Evolutionary conservation across 92 coral and sea anemone genomes (phyloP).

Genomic region (Ricordea florida): DNA sequence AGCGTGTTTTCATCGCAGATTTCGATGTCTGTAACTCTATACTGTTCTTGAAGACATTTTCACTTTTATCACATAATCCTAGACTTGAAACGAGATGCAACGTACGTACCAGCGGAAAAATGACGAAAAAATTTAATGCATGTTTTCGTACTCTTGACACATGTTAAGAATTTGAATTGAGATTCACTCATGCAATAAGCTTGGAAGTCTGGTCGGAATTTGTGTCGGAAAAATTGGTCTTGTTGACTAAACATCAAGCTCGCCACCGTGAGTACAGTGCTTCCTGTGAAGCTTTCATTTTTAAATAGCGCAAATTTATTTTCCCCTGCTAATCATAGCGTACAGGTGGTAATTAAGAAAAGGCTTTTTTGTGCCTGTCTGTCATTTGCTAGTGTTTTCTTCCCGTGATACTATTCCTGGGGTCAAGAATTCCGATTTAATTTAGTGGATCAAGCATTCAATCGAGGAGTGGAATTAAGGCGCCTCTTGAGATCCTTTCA

Average conservation of each 20-base stretch:
- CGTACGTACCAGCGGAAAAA: slow-evolving; percentile 17
- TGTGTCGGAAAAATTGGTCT: not conserved
- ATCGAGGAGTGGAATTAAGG: no score
- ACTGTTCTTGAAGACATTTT: not conserved
- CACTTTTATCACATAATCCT: not conserved
- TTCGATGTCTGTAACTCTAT: no score
- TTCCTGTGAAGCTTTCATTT: slow-evolving; percentile 14
- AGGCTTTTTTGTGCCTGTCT: slow-evolving; percentile 30
- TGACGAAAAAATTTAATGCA: slow-evolving; percentile 27
- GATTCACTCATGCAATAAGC: slow-evolving; percentile 24
- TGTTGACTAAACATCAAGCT: not conserved
- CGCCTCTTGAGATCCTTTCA: no score
- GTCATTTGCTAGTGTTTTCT: slow-evolving; percentile 9
- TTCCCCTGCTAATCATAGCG: not conserved
- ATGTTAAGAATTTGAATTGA: slow-evolving; percentile 22
- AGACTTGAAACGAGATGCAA: slow-evolving; percentile 3
- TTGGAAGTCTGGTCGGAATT: slow-evolving; percentile 10
- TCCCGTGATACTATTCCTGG: slow-evolving; percentile 18
- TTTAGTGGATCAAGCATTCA: no score
- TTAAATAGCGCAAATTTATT: not conserved
- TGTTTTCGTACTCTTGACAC: slow-evolving; percentile 31
- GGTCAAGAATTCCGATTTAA: no score
- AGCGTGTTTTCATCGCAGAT: no score
- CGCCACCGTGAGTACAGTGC: not conserved
- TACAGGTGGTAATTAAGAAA: slow-evolving; percentile 33